phyloP scores from a whole-genome alignment of 1,140 invertebrate genomes.

The Heliconius hewitsoni region DNA sequence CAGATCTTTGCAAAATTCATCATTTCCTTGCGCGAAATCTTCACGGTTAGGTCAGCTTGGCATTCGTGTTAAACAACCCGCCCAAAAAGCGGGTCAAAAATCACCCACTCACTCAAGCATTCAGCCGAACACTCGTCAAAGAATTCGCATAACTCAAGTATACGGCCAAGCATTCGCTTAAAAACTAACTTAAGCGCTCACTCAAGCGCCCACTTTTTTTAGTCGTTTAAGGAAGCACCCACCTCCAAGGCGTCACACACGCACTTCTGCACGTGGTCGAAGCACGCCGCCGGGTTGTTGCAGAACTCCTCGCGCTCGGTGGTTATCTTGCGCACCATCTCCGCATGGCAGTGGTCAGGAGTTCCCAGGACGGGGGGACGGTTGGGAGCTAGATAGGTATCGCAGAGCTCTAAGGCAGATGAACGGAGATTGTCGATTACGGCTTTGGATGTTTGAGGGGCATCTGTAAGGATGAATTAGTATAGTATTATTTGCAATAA shows the following conservation, averaged over 20 bases:
- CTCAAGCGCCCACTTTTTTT: no score
- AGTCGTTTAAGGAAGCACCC: slow-evolving; percentile 19
- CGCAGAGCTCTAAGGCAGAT: slow-evolving; percentile 68
- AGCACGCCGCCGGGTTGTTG: slow-evolving; percentile 86
- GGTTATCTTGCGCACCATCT: slow-evolving; percentile 69
- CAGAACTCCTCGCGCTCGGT: slow-evolving; percentile 70
- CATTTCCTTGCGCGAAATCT: no score
- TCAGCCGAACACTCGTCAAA: no score
- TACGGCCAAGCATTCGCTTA: no score
- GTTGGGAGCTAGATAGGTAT: slow-evolving; percentile 59
- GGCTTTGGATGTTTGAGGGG: slow-evolving; percentile 61
- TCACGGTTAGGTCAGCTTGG: no score
- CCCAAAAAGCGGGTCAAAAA: no score
- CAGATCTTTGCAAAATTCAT: no score
- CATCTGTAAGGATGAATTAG: slow-evolving; percentile 46
- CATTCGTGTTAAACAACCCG: no score
- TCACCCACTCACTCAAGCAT: no score
- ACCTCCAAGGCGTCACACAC: slow-evolving; percentile 87
- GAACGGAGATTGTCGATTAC: slow-evolving; percentile 68
- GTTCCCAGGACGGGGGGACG: slow-evolving; percentile 54
- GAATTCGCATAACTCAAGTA: no score
- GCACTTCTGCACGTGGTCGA: slow-evolving; percentile 91
- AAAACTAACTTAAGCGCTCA: no score
- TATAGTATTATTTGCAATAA: no score
- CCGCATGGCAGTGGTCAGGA: slow-evolving; percentile 58